Evolutionary conservation across 2,888 invertebrate species (phyloP).

Genomic region (Xylota segnis): DNA sequence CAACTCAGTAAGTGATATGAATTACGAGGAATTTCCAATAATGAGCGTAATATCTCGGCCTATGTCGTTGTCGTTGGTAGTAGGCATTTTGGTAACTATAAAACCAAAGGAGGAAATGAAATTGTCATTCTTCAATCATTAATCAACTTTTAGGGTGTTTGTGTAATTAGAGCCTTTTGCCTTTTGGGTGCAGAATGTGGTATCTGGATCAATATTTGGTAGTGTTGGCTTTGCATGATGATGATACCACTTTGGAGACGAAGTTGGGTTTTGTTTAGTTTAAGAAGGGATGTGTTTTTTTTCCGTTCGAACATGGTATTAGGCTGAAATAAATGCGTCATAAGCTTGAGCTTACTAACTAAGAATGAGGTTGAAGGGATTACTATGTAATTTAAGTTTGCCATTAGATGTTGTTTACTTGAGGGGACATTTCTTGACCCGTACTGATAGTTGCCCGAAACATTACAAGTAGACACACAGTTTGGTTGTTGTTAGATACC

Average conservation of each 20-base stretch:
- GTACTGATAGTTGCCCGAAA: too few species aligned
- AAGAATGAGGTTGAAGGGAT: too few species aligned
- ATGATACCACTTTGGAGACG: background rate
- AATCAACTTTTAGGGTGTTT: conserved; percentile 55
- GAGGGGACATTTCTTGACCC: too few species aligned
- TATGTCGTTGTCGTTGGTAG: conserved; percentile 1
- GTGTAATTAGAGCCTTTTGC: conserved; percentile 46
- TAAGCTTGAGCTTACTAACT: too few species aligned
- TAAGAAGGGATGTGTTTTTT: background rate
- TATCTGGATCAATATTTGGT: background rate
- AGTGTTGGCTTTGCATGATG: background rate
- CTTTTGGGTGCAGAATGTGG: conserved; percentile 7
- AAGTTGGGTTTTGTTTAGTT: background rate
- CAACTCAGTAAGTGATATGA: conserved; percentile 58
- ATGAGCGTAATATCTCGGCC: conserved; percentile 54
- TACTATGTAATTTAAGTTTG: too few species aligned
- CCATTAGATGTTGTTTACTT: too few species aligned
- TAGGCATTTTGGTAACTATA: conserved; percentile 30
- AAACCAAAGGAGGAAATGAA: conserved; percentile 40
- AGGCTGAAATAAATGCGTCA: too few species aligned
- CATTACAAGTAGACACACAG: too few species aligned
- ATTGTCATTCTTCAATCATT: conserved; percentile 65
- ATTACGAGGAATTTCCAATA: conserved; percentile 71
- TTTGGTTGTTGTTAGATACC: too few species aligned
- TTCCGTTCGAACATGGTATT: too few species aligned